These are phyloP conservation scores for Temnothorax rugatulus DNA, from an alignment of 2,888 invertebrate species.

Conservation along the genomic window DNA sequence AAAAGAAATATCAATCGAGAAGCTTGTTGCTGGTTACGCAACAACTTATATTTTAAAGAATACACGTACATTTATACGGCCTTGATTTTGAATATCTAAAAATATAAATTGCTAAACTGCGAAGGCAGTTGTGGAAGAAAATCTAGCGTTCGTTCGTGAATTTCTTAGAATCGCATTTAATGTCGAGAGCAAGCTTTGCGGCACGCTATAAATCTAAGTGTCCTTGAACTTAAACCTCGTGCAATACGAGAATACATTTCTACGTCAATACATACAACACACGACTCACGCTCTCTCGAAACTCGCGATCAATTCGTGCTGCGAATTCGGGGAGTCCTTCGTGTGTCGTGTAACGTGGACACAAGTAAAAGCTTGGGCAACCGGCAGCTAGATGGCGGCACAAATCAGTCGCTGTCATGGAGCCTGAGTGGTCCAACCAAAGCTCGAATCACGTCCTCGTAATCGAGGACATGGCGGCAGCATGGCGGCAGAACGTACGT, in stretches of 20 bases:
- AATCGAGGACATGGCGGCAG: constrained; percentile 75
- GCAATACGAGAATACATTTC: constrained; percentile 35
- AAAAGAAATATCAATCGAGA: not conserved
- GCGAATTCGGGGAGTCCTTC: not conserved
- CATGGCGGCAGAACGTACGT: constrained; percentile 65
- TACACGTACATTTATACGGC: not conserved
- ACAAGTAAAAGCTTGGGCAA: constrained; percentile 77
- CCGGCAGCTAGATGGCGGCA: constrained; percentile 82
- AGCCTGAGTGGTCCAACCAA: constrained; percentile 76
- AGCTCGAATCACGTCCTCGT: constrained; percentile 78
- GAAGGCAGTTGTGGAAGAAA: not conserved
- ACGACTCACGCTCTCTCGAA: not conserved
- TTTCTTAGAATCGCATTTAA: constrained; percentile 5
- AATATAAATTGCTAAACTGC: not conserved
- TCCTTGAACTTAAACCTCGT: constrained; percentile 35
- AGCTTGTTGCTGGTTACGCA: not conserved
- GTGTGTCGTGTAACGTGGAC: constrained; percentile 80
- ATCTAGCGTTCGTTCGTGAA: not conserved
- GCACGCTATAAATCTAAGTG: constrained; percentile 32
- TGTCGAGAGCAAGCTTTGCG: not conserved
- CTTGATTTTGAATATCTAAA: not conserved
- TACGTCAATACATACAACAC: constrained; percentile 19
- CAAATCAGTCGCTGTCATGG: constrained; percentile 78
- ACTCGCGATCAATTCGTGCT: constrained; percentile 61
- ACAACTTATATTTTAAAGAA: not conserved